Evolutionary conservation across 2,797 vertebrate species (phyloP).

Genomic region (Rhabdomys pumilio): DNA sequence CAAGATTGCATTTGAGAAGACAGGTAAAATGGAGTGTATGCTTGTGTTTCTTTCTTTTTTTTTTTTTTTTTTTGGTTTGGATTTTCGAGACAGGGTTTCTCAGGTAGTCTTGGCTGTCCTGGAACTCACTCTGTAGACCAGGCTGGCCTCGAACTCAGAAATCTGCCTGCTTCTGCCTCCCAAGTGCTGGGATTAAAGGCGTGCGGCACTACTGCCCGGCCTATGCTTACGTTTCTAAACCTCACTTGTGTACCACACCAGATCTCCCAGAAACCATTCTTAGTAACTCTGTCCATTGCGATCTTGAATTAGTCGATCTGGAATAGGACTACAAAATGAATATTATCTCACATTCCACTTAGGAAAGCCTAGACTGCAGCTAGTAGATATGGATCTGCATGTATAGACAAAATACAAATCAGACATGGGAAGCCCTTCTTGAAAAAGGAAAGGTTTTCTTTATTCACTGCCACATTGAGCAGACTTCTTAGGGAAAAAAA

Average conservation of each 20-base stretch:
- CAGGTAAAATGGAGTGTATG: background rate
- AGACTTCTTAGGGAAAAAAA: background rate
- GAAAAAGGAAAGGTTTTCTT: background rate
- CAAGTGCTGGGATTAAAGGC: no score
- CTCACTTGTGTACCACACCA: background rate
- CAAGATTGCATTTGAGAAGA: background rate
- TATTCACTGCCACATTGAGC: background rate
- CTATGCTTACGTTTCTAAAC: background rate
- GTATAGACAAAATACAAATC: background rate
- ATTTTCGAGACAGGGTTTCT: no score
- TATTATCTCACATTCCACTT: background rate
- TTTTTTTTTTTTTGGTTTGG: no score
- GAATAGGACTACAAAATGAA: background rate
- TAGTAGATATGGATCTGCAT: background rate
- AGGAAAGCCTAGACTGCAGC: background rate
- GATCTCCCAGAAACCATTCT: background rate
- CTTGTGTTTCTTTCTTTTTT: no score
- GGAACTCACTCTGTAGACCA: no score
- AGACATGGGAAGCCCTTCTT: background rate
- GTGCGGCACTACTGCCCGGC: no score
- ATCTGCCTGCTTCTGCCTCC: no score
- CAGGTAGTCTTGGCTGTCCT: no score
- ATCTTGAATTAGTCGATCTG: background rate
- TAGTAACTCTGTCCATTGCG: background rate
- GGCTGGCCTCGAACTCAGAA: no score